Evolutionary conservation across 53 echinoderm and acorn worm species (phyloP).

Genomic region (Actinopyga echinites): DNA sequence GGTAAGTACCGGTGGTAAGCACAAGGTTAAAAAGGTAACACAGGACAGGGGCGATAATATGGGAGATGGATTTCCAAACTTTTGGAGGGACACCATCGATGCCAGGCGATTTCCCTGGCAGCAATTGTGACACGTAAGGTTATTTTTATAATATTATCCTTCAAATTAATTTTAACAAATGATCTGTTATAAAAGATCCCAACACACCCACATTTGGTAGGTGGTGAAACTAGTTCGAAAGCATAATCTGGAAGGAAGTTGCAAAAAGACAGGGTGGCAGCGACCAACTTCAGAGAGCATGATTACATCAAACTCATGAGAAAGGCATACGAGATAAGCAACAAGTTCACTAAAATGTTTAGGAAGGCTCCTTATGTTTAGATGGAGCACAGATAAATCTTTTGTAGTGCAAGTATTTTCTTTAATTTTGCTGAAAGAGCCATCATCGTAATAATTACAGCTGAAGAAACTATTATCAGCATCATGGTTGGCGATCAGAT

Average conservation of each 20-base stretch:
- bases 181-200: too few relatives aligned
- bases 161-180: too few relatives aligned
- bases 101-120: too few relatives aligned
- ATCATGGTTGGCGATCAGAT: too few relatives aligned
- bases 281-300: constrained; percentile 25
- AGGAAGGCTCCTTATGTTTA: background rate
- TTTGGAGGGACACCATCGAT: too few relatives aligned
- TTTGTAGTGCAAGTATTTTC: background rate
- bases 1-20: too few relatives aligned
- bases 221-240: constrained; percentile 3
- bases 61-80: too few relatives aligned
- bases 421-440: background rate
- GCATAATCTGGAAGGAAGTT: background rate
- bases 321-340: background rate
- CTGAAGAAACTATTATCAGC: background rate
- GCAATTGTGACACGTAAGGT: too few relatives aligned
- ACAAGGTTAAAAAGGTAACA: too few relatives aligned
- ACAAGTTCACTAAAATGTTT: background rate
- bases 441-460: background rate
- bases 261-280: background rate
- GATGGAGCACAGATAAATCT: background rate
- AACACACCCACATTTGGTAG: background rate
- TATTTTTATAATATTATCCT: too few relatives aligned
- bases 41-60: too few relatives aligned
- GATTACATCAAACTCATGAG: background rate